phyloP scores from a whole-genome alignment of 2,888 invertebrate genomes.

The Ephialtes manifestator region DNA sequence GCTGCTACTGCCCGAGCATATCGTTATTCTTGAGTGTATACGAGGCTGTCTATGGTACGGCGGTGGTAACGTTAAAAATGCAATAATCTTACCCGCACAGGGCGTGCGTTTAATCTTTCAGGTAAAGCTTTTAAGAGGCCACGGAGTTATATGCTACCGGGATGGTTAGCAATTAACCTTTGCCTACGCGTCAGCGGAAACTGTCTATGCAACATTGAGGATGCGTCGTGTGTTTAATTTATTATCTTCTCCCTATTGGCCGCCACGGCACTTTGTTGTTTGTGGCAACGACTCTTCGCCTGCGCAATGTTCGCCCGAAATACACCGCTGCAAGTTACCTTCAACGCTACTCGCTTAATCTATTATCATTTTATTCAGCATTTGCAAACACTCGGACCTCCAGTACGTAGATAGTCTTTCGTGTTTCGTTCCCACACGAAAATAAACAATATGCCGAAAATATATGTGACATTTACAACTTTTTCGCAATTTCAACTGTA shows the following conservation, averaged over 20 bases:
- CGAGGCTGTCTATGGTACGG: slow-evolving; percentile 14
- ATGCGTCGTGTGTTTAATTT: slow-evolving; percentile 67
- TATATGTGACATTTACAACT: too few species aligned
- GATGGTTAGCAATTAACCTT: slow-evolving; percentile 68
- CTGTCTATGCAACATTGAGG: slow-evolving; percentile 67
- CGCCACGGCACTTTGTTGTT: slow-evolving; percentile 33
- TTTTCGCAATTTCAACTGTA: too few species aligned
- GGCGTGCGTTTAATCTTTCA: slow-evolving; percentile 72
- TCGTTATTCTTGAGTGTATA: slow-evolving; percentile 55
- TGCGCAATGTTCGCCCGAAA: not conserved
- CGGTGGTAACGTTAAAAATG: slow-evolving; percentile 73
- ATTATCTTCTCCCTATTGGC: slow-evolving; percentile 57
- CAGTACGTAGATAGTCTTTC: not conserved
- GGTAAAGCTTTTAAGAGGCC: slow-evolving; percentile 70
- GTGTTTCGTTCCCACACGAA: not conserved
- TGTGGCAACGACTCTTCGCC: not conserved
- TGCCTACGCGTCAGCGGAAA: slow-evolving; percentile 54
- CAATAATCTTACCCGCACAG: slow-evolving; percentile 69
- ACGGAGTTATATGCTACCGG: slow-evolving; percentile 36
- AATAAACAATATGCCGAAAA: too few species aligned
- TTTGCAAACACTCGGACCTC: slow-evolving; percentile 1
- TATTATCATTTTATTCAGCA: slow-evolving; percentile 26
- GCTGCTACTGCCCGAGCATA: slow-evolving; percentile 33
- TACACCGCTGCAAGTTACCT: slow-evolving; percentile 12
- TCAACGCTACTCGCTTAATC: slow-evolving; percentile 22